Conservation (phyloP, 1,140 invertebrate species). For the Atopsyche davidsoni region DNA sequence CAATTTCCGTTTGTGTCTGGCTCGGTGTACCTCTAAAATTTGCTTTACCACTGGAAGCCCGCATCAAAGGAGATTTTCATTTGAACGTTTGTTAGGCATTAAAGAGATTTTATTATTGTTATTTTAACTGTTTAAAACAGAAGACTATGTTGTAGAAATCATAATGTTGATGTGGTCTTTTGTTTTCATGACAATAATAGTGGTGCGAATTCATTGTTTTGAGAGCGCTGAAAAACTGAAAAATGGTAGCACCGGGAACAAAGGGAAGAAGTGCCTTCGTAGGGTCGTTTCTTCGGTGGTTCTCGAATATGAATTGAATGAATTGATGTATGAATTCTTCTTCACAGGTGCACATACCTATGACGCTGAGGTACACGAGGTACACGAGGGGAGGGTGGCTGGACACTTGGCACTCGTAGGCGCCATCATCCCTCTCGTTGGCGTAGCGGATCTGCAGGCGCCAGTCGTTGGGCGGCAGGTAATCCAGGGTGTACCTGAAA, state of each 20-base stretch:
- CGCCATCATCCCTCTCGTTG: conserved; percentile 66
- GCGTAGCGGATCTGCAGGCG: conserved; percentile 65
- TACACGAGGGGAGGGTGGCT: conserved; percentile 69
- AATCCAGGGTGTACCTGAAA: conserved; percentile 60
- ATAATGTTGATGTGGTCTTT: too few relatives aligned
- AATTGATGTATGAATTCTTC: not conserved
- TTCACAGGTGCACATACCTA: conserved; percentile 53
- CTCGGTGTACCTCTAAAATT: not conserved
- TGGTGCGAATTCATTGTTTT: too few relatives aligned
- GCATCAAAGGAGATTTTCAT: too few relatives aligned
- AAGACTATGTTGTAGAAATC: too few relatives aligned
- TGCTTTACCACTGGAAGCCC: not conserved
- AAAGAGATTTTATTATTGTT: too few relatives aligned
- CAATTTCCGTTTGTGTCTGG: not conserved
- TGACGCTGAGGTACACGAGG: conserved; percentile 64
- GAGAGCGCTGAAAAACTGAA: too few relatives aligned
- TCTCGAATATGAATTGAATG: not conserved
- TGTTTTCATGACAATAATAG: too few relatives aligned
- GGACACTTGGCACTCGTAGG: conserved; percentile 75
- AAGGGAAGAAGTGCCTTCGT: not conserved
- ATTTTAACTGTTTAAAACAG: too few relatives aligned
- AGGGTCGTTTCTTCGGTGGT: not conserved
- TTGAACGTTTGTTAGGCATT: too few relatives aligned
- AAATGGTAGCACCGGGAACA: too few relatives aligned
- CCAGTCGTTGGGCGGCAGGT: conserved; percentile 74